Percentiles rank a stretch among this genome's conserved stretches.
Evolutionary conservation across 2,113 vertebrate species (phyloP).

Genomic region (Neopipo cinnamomea): DNA sequence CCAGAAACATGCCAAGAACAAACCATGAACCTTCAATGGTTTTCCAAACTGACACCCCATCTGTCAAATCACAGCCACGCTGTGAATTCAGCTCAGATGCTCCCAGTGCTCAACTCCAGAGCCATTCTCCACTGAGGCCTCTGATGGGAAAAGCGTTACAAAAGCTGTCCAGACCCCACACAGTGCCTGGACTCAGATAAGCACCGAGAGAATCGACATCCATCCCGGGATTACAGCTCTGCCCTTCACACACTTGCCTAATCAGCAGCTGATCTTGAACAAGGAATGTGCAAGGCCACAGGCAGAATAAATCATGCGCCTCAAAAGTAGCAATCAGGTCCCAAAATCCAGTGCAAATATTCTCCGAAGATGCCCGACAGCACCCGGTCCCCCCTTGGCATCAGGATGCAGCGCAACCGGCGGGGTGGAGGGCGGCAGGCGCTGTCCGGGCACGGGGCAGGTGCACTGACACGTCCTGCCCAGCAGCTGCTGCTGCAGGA

Average conservation of each 20-base stretch:
- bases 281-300: constrained; percentile 59
- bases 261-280: neutral
- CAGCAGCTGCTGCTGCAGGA: constrained; percentile 48
- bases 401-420: neutral
- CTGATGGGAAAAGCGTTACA: neutral
- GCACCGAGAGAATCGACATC: neutral
- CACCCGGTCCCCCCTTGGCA: constrained; percentile 16
- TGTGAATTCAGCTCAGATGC: neutral
- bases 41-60: neutral
- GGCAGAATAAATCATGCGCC: neutral
- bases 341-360: constrained; percentile 55
- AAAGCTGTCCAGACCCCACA: neutral
- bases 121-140: neutral
- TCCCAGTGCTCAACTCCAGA: neutral
- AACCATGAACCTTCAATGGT: neutral
- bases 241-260: neutral
- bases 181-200: neutral
- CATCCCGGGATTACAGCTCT: neutral
- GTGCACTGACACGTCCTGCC: neutral
- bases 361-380: neutral
- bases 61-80: neutral
- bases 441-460: neutral
- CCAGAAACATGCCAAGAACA: neutral
- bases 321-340: neutral
- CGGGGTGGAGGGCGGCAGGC: neutral